These are phyloP conservation scores for Falco punctatus DNA, from an alignment of 2,113 vertebrate genomes.

Conservation along the genomic window DNA sequence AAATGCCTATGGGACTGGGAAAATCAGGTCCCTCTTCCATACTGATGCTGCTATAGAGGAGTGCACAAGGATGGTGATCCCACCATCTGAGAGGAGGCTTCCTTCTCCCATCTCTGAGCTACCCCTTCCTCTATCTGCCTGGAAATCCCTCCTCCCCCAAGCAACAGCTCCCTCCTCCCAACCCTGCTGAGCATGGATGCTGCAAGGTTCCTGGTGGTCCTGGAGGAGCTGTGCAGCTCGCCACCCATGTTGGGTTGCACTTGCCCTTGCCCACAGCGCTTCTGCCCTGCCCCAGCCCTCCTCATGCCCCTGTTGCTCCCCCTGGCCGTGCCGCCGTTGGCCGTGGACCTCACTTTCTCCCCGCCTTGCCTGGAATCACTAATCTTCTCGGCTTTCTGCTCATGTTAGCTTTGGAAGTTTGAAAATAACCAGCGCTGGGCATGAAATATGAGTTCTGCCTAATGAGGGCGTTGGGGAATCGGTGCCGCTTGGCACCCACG, in stretches of 20 bases:
- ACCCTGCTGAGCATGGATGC: background rate
- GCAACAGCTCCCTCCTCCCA: background rate
- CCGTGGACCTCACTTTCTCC: background rate
- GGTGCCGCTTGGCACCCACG: rapidly evolving
- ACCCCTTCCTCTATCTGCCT: background rate
- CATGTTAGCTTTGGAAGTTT: background rate
- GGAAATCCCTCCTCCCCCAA: background rate
- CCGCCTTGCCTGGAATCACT: rapidly evolving
- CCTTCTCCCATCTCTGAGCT: background rate
- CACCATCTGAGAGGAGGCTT: background rate
- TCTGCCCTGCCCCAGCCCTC: background rate
- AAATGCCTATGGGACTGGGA: background rate
- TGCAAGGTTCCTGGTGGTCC: background rate
- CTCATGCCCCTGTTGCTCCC: background rate
- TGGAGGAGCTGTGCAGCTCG: background rate
- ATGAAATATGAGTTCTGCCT: background rate
- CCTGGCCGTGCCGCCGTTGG: background rate
- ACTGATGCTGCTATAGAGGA: background rate
- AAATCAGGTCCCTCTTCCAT: background rate
- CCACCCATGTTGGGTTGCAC: rapidly evolving
- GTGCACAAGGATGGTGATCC: background rate
- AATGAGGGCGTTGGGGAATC: background rate
- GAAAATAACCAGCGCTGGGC: background rate
- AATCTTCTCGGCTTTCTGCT: background rate
- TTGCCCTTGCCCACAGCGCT: rapidly evolving